A percentile compares a stretch with the other conserved stretches of the same genome.
phyloP scores from a whole-genome alignment of 2,113 vertebrate genomes.

The Alces alces region DNA sequence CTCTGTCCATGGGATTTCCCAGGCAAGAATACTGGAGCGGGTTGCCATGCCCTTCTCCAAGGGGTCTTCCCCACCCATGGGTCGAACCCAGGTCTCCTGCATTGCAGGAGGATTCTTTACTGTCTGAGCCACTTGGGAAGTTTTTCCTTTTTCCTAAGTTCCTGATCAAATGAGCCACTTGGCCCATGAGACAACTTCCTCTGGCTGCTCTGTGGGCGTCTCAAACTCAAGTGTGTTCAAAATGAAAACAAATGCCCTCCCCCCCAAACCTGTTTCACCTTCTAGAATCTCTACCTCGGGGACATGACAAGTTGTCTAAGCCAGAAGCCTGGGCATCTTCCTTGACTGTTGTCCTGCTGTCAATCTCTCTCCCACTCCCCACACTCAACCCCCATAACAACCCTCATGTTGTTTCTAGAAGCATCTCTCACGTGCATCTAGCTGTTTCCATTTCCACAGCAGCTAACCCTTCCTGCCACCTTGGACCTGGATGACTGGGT shows the following conservation, averaged over 20 bases:
- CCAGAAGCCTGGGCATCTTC: neutral
- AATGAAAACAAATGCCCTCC: neutral
- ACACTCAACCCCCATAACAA: neutral
- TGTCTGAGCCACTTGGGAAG: neutral
- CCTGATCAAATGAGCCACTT: neutral
- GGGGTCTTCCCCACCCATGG: neutral
- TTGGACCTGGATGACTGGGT: neutral
- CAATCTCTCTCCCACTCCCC: neutral
- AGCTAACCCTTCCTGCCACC: neutral
- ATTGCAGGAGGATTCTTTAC: neutral
- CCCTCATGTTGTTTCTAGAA: neutral
- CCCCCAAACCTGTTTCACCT: neutral
- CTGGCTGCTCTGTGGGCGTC: neutral
- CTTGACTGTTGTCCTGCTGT: neutral
- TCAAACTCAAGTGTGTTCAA: neutral
- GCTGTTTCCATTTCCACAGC: neutral
- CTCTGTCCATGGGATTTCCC: neutral
- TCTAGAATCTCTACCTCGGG: neutral
- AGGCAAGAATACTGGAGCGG: neutral
- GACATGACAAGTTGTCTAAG: neutral
- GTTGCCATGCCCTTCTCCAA: neutral
- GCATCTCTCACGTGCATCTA: neutral
- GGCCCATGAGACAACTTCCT: accelerated
- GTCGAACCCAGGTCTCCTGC: neutral
- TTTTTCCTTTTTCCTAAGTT: neutral